Conservation (phyloP, 1,140 invertebrate genomes). For the Nasonia vitripennis region DNA sequence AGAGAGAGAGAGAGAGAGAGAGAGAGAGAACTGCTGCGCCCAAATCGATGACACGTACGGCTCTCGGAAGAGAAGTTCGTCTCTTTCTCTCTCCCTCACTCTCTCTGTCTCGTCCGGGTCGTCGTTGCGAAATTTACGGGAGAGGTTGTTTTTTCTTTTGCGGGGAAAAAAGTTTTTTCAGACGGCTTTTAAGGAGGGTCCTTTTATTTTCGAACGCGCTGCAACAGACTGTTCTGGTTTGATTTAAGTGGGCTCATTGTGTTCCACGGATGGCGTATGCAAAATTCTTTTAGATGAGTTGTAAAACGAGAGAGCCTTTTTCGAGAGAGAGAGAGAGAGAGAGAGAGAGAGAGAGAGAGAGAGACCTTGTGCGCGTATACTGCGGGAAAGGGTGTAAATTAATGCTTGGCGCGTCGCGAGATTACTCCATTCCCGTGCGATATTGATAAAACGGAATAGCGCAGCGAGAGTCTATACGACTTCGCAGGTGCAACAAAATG, state of each 20-base stretch:
- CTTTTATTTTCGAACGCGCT: not conserved
- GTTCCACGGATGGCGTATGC: not conserved
- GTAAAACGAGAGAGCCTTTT: not conserved
- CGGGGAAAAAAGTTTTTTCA: conserved; percentile 1
- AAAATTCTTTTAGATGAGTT: conserved; percentile 1
- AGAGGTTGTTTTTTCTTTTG: not conserved
- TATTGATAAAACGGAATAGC: too few species aligned
- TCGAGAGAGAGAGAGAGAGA: not conserved
- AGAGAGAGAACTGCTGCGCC: not conserved
- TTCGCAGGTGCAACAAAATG: conserved; percentile 40
- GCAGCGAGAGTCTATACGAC: not conserved
- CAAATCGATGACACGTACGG: conserved; percentile 1
- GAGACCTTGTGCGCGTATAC: not conserved
- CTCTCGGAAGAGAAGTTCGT: not conserved
- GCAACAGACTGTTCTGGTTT: not conserved
- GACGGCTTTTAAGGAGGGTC: not conserved
- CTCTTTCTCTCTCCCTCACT: not conserved
- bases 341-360: not conserved
- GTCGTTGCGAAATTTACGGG: not conserved
- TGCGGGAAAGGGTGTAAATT: too few species aligned
- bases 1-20: not conserved
- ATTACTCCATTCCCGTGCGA: too few species aligned
- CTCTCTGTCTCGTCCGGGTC: not conserved
- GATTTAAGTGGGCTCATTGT: conserved; percentile 3
- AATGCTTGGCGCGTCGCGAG: too few species aligned